phyloP scores from a whole-genome alignment of 2,888 invertebrate species.

The Oxyscelio sp. region DNA sequence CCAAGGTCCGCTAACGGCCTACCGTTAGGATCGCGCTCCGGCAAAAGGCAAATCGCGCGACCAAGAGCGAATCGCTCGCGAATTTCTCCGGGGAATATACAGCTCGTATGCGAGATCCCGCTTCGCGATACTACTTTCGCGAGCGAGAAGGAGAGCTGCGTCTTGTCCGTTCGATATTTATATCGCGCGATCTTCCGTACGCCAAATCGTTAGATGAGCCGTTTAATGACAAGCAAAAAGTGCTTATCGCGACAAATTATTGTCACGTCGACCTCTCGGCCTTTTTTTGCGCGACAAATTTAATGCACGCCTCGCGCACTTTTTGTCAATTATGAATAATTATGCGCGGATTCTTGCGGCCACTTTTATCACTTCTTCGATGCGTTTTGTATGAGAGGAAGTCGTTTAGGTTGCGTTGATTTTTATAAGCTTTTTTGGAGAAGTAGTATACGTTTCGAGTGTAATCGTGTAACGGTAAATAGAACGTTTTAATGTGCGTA shows the following conservation, averaged over 20 bases:
- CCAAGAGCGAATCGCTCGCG: conserved; percentile 69
- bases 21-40: conserved; percentile 81
- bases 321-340: conserved; percentile 23
- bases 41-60: conserved; percentile 73
- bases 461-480: no score
- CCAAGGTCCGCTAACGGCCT: conserved; percentile 85
- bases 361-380: no score
- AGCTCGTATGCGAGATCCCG: conserved; percentile 62
- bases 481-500: no score
- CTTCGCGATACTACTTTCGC: conserved; percentile 49
- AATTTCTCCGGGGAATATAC: conserved; percentile 63
- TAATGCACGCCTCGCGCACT: conserved; percentile 13
- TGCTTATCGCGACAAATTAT: conserved; percentile 37
- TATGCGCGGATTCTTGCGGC: no score
- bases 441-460: no score
- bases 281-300: not conserved
- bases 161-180: conserved; percentile 42
- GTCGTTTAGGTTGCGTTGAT: no score
- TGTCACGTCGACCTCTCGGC: conserved; percentile 13
- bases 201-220: conserved; percentile 42
- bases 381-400: no score
- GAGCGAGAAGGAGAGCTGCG: conserved; percentile 31
- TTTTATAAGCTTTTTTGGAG: no score
- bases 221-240: conserved; percentile 33
- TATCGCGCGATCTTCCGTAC: conserved; percentile 35